Evolutionary conservation across 2,113 vertebrate genomes (phyloP), one percentile per base, ranked within the genome.

Genomic region (Peucedramus taeniatus): DNA sequence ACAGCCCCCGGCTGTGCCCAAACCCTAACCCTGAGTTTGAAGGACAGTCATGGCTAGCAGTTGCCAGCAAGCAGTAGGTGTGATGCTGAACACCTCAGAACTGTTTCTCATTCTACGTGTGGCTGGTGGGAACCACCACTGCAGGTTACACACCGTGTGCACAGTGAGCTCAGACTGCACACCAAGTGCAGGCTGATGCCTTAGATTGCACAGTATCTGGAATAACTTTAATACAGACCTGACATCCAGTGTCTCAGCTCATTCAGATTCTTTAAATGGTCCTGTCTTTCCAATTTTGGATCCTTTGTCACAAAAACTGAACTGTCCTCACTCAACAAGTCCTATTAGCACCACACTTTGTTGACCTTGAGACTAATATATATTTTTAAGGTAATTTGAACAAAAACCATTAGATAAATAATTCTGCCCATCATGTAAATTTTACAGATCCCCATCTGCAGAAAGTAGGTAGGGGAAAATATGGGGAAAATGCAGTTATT

Each of bases 41-140:
- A 92, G 84, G 86, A 87, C 60, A 66, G 68, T 56, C 72, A 27
- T 68, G 72, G 87, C 76, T 93, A 66, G 56, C 93, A 94, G 89
- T 37, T 94, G 76, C 89, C 91, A 92, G 50, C 3, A 4, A 42
- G 72, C 12, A 37, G 68, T 31, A 91, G 30, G 93, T 90, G 83
- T 90, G 69, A 93, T 60, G 60, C 56, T 71, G 91, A 74, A 51
- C 68, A 81, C 33, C 51, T 83, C 45, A 61, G 85, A 90, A 70
- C 44, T 74, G 50, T 61, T 85, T 72, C 45, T 83, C 11, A 13
- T 54, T 33, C 31, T 74, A 3, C 3, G 2, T 37, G 50, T 76
- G 60, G 16, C n/a, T 86, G 50, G 23, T 40, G 28, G 6, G 14
- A 80, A 21, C 13, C 35, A 66, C 5, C 44, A 22, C 30, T 5